phyloP scores from a whole-genome alignment of 2,888 invertebrate species.

The Choreutis nemorana region DNA sequence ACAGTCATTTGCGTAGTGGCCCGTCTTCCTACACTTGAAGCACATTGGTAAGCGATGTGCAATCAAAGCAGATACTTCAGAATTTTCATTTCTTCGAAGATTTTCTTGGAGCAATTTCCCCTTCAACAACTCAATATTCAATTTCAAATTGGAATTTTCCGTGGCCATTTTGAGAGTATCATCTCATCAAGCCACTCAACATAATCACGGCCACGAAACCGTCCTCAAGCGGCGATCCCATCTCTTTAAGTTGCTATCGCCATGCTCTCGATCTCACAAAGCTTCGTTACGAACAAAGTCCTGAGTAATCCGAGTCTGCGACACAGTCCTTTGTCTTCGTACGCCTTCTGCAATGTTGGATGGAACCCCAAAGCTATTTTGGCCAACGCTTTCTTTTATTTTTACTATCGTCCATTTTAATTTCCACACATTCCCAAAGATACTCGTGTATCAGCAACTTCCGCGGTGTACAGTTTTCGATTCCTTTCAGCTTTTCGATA shows the following conservation, averaged over 20 bases:
- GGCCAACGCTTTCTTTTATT: slow-evolving; percentile 9
- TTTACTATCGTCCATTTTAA: not conserved
- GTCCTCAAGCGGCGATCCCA: slow-evolving; percentile 2
- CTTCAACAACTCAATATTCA: not conserved
- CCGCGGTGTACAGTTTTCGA: slow-evolving; percentile 4
- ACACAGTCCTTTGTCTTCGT: slow-evolving; percentile 10
- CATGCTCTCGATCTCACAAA: slow-evolving; percentile 7
- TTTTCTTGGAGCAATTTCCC: too few species aligned
- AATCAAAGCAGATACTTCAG: too few species aligned
- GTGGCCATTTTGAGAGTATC: slow-evolving; percentile 1
- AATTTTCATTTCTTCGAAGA: too few species aligned
- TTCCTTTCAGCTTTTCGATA: slow-evolving; percentile 7
- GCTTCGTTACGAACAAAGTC: slow-evolving; percentile 6
- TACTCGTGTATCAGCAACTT: slow-evolving; percentile 8
- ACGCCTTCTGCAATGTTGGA: slow-evolving; percentile 7
- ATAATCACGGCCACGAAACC: slow-evolving; percentile 1
- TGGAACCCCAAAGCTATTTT: slow-evolving; percentile 8
- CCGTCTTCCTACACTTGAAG: not conserved
- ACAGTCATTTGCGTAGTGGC: not conserved
- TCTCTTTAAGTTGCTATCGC: slow-evolving; percentile 11
- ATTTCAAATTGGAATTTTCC: not conserved
- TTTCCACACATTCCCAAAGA: slow-evolving; percentile 6
- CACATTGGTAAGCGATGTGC: too few species aligned
- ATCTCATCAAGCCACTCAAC: slow-evolving; percentile 1
- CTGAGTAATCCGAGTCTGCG: slow-evolving; percentile 7